Base-by-base conservation (phyloP, 2,888 invertebrate genomes). In the Operophtera brumata region DNA sequence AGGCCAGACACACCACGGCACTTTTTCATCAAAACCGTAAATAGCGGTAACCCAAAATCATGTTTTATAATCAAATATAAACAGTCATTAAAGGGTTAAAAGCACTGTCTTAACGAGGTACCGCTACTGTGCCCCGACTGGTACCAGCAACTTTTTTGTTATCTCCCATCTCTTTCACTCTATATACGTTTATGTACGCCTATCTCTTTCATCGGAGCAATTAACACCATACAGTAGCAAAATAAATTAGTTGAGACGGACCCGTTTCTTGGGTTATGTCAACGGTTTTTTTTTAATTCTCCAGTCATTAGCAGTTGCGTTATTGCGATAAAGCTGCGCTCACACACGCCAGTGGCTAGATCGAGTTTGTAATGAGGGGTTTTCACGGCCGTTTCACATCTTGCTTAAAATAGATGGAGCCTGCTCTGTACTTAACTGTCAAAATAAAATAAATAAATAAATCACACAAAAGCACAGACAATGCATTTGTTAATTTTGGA, bases 161-260 rank as follows among this genome's bases (percentile, higher is more conserved):
- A 39, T 47, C 57, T 37, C 30, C 47, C 46, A 30, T 80, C 80
- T 47, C 67, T 66, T 59, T 78, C 71, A 5, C 47, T 53, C 76
- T 34, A 10, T 1, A 0, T 0, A 2, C 1, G 3, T 32, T 45
- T 53, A 42, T 2, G 35, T 74, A 64, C 41, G 0, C 47, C 48
- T 52, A 47, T 81, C 82, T 60, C 66, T 80, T 73, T 46, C 70
- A 65, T 69, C 39, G 62, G 44, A 67, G 82, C 80, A 87, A 88
- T 88, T 87, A 87, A 83, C 85, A 85, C 86, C 80, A 80, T 82
- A 84, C 87, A 81, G 87, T 86, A 85, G 87, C 86, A 73, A 78
- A 80, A 84, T 85, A 87, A 88, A 86, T 88, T 86, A 86, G 86
- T 86, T 83, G 72, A 70, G 73, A 75, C 73, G 77, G 75, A 75